Conservation (phyloP, 1,140 invertebrate species). For the Drosophila albomicans region DNA sequence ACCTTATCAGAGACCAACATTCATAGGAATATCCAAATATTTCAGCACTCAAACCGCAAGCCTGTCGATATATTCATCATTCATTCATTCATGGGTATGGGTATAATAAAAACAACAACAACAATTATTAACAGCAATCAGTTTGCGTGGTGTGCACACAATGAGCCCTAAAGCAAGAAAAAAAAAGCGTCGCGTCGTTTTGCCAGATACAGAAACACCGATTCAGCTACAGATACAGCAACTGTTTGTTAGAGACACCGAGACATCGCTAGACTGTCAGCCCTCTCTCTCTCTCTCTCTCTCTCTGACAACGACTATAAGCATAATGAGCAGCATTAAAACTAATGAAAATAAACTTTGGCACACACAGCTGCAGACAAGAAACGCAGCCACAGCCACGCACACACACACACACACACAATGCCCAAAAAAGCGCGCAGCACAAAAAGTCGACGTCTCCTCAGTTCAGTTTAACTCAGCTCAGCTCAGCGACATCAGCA, state of each 20-base stretch:
- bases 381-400: constrained; percentile 11
- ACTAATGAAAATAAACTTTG: constrained; percentile 82
- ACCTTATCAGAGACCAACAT: constrained; percentile 14
- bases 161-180: constrained; percentile 33
- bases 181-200: constrained; percentile 14
- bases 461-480: not conserved
- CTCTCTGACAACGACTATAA: constrained; percentile 34
- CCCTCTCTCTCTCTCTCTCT: too few species aligned
- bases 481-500: constrained; percentile 5
- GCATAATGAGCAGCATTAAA: constrained; percentile 80
- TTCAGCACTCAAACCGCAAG: not conserved
- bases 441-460: constrained; percentile 70
- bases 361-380: constrained; percentile 62
- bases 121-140: constrained; percentile 62
- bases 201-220: constrained; percentile 37
- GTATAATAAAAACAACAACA: constrained; percentile 23
- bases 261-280: constrained; percentile 32
- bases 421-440: constrained; percentile 65
- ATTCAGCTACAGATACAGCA: constrained; percentile 27
- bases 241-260: constrained; percentile 30
- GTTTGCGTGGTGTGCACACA: constrained; percentile 53
- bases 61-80: not conserved
- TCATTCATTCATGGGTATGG: not conserved
- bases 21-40: constrained; percentile 9
- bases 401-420: not conserved